Conservation (phyloP, 2,797 vertebrate species). For the Miichthys miiuy region DNA sequence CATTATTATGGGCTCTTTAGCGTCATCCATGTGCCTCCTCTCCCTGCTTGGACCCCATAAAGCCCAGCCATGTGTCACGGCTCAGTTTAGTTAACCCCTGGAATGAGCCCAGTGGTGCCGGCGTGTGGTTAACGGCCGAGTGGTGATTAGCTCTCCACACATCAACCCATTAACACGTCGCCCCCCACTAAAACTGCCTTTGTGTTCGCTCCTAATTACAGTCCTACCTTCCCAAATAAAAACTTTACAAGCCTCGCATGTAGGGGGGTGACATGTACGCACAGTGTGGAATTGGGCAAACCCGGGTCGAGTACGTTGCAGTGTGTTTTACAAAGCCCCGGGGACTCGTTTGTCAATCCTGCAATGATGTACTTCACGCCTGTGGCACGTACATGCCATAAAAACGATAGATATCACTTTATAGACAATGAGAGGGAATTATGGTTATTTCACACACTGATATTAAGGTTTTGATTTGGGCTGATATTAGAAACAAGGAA, state of each 20-base stretch:
- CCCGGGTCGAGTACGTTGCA: slow-evolving; percentile 27
- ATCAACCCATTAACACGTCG: slow-evolving; percentile 76
- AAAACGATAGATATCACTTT: slow-evolving; percentile 59
- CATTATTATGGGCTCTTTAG: slow-evolving; percentile 99
- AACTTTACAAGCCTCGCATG: slow-evolving; percentile 69
- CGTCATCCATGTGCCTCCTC: slow-evolving; percentile 90
- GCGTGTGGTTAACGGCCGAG: slow-evolving; percentile 77
- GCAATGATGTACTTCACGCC: slow-evolving; percentile 55
- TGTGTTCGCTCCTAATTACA: slow-evolving; percentile 73
- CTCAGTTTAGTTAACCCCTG: slow-evolving; percentile 94
- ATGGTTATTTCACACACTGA: slow-evolving; percentile 58
- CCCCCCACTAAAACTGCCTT: slow-evolving; percentile 61
- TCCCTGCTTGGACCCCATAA: slow-evolving; percentile 87
- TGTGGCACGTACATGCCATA: slow-evolving; percentile 49
- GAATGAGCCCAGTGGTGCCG: slow-evolving; percentile 79
- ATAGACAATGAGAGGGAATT: slow-evolving; percentile 64
- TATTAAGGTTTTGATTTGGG: slow-evolving; percentile 39
- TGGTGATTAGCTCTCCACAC: slow-evolving; percentile 81
- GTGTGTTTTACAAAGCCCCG: slow-evolving; percentile 67
- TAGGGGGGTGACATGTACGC: slow-evolving; percentile 21
- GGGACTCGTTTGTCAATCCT: slow-evolving; percentile 67
- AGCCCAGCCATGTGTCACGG: slow-evolving; percentile 95
- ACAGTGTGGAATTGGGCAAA: slow-evolving; percentile 33
- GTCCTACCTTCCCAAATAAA: slow-evolving; percentile 72
- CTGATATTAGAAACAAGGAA: slow-evolving; percentile 45